A percentile compares a stretch with the other conserved stretches of the same genome.
Conservation (phyloP, 2,113 vertebrate genomes). For the Ptyas mucosa region DNA sequence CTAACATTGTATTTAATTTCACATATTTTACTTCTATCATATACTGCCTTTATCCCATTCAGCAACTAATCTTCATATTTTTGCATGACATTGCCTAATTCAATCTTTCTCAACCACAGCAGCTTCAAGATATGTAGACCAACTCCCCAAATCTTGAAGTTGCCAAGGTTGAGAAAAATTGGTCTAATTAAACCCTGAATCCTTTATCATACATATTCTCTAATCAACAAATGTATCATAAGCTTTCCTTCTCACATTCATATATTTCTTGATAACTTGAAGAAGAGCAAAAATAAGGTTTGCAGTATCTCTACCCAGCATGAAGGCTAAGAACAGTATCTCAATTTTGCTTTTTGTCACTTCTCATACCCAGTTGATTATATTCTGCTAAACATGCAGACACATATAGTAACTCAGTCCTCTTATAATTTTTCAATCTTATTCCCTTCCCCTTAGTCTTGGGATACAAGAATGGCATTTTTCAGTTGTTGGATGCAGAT, state of each 20-base stretch:
- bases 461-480: neutral
- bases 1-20: neutral
- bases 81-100: neutral
- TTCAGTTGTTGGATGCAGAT: neutral
- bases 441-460: neutral
- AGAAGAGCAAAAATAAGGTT: neutral
- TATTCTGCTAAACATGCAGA: neutral
- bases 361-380: neutral
- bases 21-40: neutral
- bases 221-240: neutral
- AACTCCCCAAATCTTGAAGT: neutral
- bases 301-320: neutral
- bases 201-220: neutral
- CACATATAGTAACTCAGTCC: neutral
- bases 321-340: neutral
- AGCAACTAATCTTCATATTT: neutral
- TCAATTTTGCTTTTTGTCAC: neutral
- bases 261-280: neutral
- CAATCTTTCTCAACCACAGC: neutral
- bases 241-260: neutral
- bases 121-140: neutral
- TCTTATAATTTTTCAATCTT: neutral
- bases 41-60: neutral
- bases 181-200: neutral
- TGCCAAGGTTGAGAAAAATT: neutral